Evolutionary conservation across 2,888 invertebrate genomes (phyloP).

Genomic region (Hirtodrosophila confusa): DNA sequence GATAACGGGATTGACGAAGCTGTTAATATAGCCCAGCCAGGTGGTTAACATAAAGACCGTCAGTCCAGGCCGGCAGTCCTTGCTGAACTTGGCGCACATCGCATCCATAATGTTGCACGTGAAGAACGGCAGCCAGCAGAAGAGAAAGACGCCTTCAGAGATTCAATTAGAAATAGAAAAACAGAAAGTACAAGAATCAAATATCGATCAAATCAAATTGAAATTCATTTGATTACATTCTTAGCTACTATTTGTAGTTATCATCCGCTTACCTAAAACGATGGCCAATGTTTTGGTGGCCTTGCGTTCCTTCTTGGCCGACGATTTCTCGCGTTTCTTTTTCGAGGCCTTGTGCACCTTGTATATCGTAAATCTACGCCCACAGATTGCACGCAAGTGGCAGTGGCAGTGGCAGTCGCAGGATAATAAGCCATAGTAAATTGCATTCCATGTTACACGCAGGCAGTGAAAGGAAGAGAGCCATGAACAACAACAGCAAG

Average conservation of each 20-base stretch:
- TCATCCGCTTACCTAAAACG: constrained; percentile 92
- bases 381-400: constrained; percentile 32
- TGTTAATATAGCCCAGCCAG: constrained; percentile 99
- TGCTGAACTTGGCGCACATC: constrained; percentile 93
- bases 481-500: constrained; percentile 8
- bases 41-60: constrained; percentile 97
- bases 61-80: constrained; percentile 92
- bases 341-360: constrained; percentile 97
- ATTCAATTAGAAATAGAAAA: constrained; percentile 39
- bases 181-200: constrained; percentile 2
- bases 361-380: constrained; percentile 92
- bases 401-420: constrained; percentile 5
- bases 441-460: constrained; percentile 42
- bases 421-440: constrained; percentile 50
- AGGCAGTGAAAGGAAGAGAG: constrained; percentile 1
- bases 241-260: neutral
- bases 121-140: constrained; percentile 99
- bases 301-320: constrained; percentile 97
- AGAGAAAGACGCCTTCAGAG: constrained; percentile 95
- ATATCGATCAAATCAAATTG: neutral
- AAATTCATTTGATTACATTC: neutral
- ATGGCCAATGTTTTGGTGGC: constrained; percentile 99
- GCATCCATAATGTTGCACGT: constrained; percentile 99
- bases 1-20: constrained; percentile 96
- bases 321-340: constrained; percentile 97